These are phyloP conservation scores for Mus musculus DNA, from an alignment of 2,113 vertebrate species.

Conservation along the genomic window GRCm39 chr13:26891001-26891500, in stretches of 20 bases:
- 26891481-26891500: neutral
- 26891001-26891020: neutral
- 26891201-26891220: neutral
- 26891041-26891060: too few species aligned
- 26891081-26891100: neutral
- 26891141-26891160: neutral
- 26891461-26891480: neutral
- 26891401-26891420: neutral
- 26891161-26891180: neutral
- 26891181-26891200: neutral
- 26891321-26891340: neutral
- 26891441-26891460: neutral
- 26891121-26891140: neutral
- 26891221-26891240: too few species aligned
- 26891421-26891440: neutral
- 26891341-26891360: accelerated
- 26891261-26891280: neutral
- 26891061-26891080: too few species aligned
- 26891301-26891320: neutral
- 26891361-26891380: neutral
- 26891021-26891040: too few species aligned
- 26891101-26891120: neutral
- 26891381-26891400: neutral
- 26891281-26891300: neutral
- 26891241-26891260: too few species aligned